Conservation (phyloP, 2,888 invertebrate genomes). For the Rhaphigaster nebulosa region DNA sequence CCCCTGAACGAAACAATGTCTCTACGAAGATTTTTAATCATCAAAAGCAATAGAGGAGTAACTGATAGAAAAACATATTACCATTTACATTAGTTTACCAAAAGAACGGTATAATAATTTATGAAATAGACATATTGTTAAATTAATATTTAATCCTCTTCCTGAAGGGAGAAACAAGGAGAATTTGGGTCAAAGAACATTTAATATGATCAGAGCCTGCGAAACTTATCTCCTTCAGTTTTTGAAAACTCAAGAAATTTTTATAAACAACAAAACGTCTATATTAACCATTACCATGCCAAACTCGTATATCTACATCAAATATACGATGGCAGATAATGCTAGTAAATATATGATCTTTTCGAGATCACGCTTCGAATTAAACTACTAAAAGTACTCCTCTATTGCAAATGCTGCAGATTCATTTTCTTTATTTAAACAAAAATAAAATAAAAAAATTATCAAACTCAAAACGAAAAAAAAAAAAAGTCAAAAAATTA, state of each 20-base stretch:
- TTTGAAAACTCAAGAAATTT: neutral
- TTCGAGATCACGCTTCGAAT: neutral
- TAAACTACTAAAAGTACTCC: neutral
- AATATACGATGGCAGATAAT: constrained; percentile 60
- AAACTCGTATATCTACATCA: constrained; percentile 36
- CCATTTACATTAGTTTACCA: neutral
- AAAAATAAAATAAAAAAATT: neutral
- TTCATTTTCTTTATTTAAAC: neutral
- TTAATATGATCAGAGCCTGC: neutral
- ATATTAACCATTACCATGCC: constrained; percentile 60
- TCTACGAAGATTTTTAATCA: constrained; percentile 4
- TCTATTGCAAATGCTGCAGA: constrained; percentile 5
- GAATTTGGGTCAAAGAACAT: neutral
- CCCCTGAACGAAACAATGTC: constrained; percentile 35
- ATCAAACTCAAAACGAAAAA: neutral
- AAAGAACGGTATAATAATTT: neutral
- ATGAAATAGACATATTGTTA: neutral
- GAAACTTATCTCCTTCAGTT: neutral
- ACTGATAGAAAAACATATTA: neutral
- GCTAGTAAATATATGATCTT: constrained; percentile 53
- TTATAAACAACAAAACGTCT: constrained; percentile 47
- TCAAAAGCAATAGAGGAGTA: constrained; percentile 39
- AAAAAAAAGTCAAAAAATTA: neutral
- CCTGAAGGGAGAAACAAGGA: neutral
- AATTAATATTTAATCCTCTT: neutral